Conservation (phyloP, 2,797 vertebrate species). For the Hydrolagus colliei region DNA sequence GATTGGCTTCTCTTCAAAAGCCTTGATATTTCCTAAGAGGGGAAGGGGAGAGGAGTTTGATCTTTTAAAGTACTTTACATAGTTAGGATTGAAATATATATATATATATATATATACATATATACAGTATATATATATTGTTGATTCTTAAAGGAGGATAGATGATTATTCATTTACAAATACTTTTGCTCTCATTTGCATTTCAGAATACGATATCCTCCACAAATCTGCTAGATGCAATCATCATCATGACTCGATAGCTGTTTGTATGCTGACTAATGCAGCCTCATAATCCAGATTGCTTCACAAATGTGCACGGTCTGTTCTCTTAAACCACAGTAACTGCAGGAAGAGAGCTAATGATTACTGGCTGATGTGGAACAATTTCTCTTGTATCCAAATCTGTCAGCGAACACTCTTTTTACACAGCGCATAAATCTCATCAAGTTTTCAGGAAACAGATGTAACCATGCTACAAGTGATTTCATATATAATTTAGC, state of each 20-base stretch:
- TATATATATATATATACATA: too few species aligned
- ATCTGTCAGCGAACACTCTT: not conserved
- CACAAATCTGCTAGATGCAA: too few species aligned
- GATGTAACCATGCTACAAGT: conserved; percentile 9
- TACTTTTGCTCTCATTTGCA: not conserved
- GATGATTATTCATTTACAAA: not conserved
- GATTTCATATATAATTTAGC: not conserved
- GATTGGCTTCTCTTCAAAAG: too few species aligned
- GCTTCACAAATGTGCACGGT: not conserved
- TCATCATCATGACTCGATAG: not conserved
- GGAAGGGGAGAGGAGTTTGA: too few species aligned
- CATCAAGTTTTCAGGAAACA: conserved; percentile 13
- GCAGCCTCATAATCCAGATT: not conserved
- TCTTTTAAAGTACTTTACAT: too few species aligned
- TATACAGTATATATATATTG: not conserved
- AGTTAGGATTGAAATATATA: too few species aligned
- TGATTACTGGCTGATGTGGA: not conserved
- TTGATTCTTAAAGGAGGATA: too few species aligned
- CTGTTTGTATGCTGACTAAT: not conserved
- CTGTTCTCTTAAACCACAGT: not conserved
- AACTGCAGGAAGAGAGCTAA: not conserved
- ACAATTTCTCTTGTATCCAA: not conserved
- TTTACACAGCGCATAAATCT: not conserved
- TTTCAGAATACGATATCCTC: not conserved
- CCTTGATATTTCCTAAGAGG: too few species aligned